Evolutionary conservation across 2,113 vertebrate species (phyloP).

Genomic region (Hystrix brachyura): DNA sequence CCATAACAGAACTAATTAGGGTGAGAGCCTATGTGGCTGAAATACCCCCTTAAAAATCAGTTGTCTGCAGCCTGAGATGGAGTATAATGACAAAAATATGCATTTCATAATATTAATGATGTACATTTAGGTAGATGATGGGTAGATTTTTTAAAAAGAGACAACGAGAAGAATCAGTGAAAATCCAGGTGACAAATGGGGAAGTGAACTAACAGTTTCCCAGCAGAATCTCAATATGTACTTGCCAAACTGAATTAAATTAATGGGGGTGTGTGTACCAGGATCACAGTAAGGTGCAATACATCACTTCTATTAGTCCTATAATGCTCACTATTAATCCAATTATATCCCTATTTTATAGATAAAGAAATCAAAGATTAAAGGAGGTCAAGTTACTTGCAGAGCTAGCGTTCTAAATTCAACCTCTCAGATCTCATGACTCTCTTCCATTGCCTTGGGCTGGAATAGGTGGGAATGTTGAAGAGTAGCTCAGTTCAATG

Average conservation of each 20-base stretch:
- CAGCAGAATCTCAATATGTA: conserved; percentile 39
- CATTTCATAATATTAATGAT: conserved; percentile 63
- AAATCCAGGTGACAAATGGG: conserved; percentile 37
- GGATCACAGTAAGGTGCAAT: not conserved
- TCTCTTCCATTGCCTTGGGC: not conserved
- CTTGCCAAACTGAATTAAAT: not conserved
- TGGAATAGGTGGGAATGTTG: not conserved
- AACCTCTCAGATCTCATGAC: not conserved
- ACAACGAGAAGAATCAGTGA: conserved; percentile 34
- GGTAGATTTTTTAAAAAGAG: not conserved
- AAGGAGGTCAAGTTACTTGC: not conserved
- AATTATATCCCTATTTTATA: not conserved
- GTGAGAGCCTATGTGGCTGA: not conserved
- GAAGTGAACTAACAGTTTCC: not conserved
- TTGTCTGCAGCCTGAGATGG: conserved; percentile 53
- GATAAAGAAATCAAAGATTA: conserved; percentile 43
- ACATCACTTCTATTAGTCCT: not conserved
- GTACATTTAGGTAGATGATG: not conserved
- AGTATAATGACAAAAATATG: not conserved
- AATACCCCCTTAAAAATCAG: not conserved
- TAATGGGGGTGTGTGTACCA: not conserved
- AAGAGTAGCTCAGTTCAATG: not conserved
- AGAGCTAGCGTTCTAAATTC: not conserved
- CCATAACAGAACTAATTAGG: not conserved
- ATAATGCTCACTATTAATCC: not conserved